Conservation (phyloP, 37 sponge, comb jelly and placozoan genomes). For the Crambe crambe region DNA sequence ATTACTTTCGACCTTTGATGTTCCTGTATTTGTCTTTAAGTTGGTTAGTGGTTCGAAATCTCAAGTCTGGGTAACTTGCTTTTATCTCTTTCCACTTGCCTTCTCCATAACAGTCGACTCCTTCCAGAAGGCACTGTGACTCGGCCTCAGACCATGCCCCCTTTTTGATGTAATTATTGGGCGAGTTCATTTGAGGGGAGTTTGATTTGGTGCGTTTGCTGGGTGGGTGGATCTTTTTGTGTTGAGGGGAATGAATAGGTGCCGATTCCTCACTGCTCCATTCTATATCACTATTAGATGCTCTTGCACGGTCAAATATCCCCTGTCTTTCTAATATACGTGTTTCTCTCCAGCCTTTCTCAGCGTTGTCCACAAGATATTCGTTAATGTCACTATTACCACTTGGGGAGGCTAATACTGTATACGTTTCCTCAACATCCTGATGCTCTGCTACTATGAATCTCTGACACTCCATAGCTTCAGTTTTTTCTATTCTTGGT, state of each 20-base stretch:
- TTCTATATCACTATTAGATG: background rate
- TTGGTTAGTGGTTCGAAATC: background rate
- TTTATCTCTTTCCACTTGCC: slow-evolving; percentile 9
- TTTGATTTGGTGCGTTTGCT: background rate
- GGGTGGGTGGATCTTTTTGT: background rate
- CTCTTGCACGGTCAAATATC: background rate
- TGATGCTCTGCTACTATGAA: too few species aligned
- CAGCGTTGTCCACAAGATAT: background rate
- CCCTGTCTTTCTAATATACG: background rate
- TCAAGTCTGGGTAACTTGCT: background rate
- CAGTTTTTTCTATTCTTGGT: background rate
- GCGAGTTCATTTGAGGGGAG: background rate
- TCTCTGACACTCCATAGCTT: too few species aligned
- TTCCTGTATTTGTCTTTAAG: slow-evolving; percentile 8
- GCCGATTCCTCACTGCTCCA: slow-evolving; percentile 3
- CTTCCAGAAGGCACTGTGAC: background rate
- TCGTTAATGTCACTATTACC: background rate
- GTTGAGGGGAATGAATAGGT: background rate
- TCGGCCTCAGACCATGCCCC: slow-evolving; percentile 6
- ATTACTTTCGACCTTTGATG: background rate
- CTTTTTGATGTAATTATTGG: background rate
- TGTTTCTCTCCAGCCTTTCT: background rate
- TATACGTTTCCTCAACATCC: too few species aligned
- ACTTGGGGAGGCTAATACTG: too few species aligned
- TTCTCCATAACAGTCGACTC: background rate